phyloP scores from a whole-genome alignment of 2,797 vertebrate species.

The Acanthurus leucopareius region DNA sequence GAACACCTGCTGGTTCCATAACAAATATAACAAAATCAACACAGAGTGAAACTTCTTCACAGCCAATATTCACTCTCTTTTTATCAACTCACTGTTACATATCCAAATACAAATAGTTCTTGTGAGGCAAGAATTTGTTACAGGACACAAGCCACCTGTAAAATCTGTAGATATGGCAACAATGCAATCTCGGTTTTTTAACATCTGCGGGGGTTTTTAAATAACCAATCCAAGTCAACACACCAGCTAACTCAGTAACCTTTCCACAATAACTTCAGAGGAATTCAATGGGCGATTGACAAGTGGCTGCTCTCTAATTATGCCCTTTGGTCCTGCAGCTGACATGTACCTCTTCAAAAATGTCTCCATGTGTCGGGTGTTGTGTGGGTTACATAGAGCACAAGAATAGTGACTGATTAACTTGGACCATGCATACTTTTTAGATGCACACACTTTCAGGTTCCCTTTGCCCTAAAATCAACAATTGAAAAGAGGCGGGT shows the following conservation, averaged over 20 bases:
- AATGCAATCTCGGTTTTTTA: background rate
- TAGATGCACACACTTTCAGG: slow-evolving; percentile 10
- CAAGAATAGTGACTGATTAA: background rate
- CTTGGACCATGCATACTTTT: slow-evolving; percentile 8
- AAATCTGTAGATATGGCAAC: background rate
- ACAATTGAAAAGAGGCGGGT: slow-evolving; percentile 23
- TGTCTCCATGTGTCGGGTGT: background rate
- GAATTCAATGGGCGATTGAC: background rate
- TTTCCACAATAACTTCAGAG: background rate
- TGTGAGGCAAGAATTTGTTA: background rate
- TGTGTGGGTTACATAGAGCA: background rate
- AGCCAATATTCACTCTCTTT: too few relatives aligned
- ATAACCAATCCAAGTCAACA: background rate
- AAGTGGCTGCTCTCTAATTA: background rate
- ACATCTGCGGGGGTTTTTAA: background rate
- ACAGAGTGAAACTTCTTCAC: background rate
- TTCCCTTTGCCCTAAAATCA: slow-evolving; percentile 37
- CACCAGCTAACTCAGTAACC: background rate
- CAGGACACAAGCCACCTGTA: background rate
- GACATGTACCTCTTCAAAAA: slow-evolving; percentile 6
- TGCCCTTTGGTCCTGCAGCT: background rate
- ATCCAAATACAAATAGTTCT: background rate
- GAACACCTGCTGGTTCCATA: background rate
- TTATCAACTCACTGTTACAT: background rate
- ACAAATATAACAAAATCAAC: background rate